phyloP scores from a whole-genome alignment of 1,140 invertebrate species.

The Macrotrachela quadricornifera region DNA sequence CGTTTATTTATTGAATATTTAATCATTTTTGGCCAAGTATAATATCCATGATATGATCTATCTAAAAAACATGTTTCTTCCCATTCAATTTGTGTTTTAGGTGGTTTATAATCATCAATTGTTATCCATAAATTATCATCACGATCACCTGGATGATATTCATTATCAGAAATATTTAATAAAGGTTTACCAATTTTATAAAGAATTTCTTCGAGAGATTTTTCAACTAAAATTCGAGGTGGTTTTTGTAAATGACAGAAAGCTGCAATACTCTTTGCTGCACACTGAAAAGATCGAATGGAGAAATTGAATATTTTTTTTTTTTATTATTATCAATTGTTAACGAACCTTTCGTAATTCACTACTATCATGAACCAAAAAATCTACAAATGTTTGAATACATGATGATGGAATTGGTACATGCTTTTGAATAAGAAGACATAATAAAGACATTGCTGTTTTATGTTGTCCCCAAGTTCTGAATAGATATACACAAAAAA shows the following conservation, averaged over 20 bases:
- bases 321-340: not conserved
- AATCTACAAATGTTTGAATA: conserved; percentile 1
- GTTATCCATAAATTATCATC: not conserved
- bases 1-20: not conserved
- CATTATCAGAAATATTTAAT: not conserved
- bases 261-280: too few relatives aligned
- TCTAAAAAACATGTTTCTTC: conserved; percentile 44
- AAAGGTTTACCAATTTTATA: not conserved
- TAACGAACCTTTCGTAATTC: not conserved
- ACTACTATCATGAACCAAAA: conserved; percentile 2
- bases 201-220: too few relatives aligned
- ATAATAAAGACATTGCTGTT: too few relatives aligned
- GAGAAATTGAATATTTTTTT: not conserved
- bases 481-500: too few relatives aligned
- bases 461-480: too few relatives aligned
- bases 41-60: conserved; percentile 50
- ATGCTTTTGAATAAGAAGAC: too few relatives aligned
- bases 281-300: too few relatives aligned
- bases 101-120: too few relatives aligned
- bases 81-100: conserved; percentile 45
- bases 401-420: not conserved
- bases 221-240: too few relatives aligned
- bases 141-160: not conserved
- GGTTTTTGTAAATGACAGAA: too few relatives aligned
- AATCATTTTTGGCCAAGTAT: conserved; percentile 50